Percentiles rank a stretch among this genome's conserved stretches.
Conservation (phyloP, 2,797 vertebrate species). For the Coreius guichenoti region DNA sequence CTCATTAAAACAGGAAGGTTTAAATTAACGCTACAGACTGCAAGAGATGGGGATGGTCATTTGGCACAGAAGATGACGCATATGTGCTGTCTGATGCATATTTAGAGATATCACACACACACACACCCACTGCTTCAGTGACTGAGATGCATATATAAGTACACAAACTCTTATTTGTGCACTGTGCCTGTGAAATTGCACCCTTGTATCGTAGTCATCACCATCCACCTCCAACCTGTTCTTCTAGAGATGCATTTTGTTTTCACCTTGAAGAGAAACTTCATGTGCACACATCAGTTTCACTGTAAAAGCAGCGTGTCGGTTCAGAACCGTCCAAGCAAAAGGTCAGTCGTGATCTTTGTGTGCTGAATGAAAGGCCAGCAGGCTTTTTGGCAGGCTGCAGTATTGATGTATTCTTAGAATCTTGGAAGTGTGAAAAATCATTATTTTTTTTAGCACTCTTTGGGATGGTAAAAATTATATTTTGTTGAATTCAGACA, state of each 20-base stretch:
- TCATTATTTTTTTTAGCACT: not conserved
- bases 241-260: not conserved
- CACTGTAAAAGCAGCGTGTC: not conserved
- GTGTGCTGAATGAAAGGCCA: constrained; percentile 44
- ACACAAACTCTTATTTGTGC: constrained; percentile 3
- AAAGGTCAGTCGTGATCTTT: constrained; percentile 48
- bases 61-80: constrained; percentile 32
- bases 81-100: constrained; percentile 43
- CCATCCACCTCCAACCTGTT: constrained; percentile 13
- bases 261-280: constrained; percentile 38
- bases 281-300: not conserved
- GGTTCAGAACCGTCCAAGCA: constrained; percentile 28
- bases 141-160: constrained; percentile 3
- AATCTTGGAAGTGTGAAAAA: not conserved
- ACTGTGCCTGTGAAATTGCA: constrained; percentile 20
- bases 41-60: constrained; percentile 12
- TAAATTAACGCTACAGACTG: not conserved
- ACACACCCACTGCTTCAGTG: constrained; percentile 7
- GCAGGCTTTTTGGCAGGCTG: constrained; percentile 36
- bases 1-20: not conserved
- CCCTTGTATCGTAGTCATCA: constrained; percentile 10
- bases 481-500: not conserved
- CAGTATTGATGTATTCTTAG: constrained; percentile 24
- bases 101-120: constrained; percentile 43
- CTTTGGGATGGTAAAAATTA: not conserved